Percentiles rank a stretch among this genome's conserved stretches.
phyloP scores from a whole-genome alignment of 2,888 invertebrate genomes.

The Pyrrhia umbra region DNA sequence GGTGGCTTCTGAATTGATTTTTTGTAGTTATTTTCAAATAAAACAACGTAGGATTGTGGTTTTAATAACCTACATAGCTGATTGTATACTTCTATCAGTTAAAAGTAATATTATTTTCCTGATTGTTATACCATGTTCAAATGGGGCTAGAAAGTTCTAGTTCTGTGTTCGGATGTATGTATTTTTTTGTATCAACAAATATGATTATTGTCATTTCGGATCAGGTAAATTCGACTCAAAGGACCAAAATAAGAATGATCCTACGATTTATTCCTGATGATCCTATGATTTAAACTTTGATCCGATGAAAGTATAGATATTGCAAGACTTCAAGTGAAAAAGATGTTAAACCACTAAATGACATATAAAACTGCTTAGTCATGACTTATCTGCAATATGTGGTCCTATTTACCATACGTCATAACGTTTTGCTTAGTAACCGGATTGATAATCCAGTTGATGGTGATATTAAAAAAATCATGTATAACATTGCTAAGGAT shows the following conservation, averaged over 20 bases:
- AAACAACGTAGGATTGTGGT: background rate
- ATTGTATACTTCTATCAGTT: background rate
- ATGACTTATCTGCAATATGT: slow-evolving; percentile 13
- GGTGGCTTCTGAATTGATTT: slow-evolving; percentile 44
- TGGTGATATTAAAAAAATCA: background rate
- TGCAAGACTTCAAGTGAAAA: background rate
- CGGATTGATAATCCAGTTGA: background rate
- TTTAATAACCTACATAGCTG: background rate
- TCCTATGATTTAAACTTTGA: too few species aligned
- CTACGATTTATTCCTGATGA: background rate
- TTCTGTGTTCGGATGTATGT: too few species aligned
- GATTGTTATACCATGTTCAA: background rate
- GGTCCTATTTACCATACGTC: background rate
- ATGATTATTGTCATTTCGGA: too few species aligned
- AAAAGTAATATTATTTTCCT: background rate
- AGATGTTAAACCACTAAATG: slow-evolving; percentile 20
- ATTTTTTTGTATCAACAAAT: too few species aligned
- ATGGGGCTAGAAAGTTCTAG: background rate
- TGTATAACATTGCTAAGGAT: too few species aligned
- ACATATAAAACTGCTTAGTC: slow-evolving; percentile 42
- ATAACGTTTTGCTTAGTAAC: background rate
- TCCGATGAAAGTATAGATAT: too few species aligned
- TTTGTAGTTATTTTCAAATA: slow-evolving; percentile 1
- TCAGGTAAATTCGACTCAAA: background rate
- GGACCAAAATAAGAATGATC: background rate